A percentile compares a stretch with the other conserved stretches of the same genome.
Evolutionary conservation across 2,797 vertebrate species (phyloP).

Genomic region (Morelia viridis): DNA sequence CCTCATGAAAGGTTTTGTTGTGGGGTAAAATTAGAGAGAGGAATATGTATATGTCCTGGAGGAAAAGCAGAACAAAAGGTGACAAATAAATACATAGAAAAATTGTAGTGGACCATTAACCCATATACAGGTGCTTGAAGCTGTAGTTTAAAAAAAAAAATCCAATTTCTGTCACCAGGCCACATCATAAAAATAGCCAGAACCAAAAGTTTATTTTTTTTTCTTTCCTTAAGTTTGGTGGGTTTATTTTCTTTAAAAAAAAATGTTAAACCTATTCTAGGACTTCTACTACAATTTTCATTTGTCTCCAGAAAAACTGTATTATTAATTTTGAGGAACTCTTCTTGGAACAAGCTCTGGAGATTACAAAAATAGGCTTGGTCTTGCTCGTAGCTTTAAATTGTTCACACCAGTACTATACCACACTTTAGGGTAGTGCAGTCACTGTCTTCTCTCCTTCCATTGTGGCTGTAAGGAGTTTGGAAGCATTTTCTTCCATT

Average conservation of each 20-base stretch:
- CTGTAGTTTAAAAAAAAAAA: not conserved
- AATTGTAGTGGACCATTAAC: not conserved
- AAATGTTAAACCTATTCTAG: not conserved
- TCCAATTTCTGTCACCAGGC: not conserved
- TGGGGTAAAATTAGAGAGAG: not conserved
- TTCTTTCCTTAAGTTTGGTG: not conserved
- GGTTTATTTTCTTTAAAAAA: not conserved
- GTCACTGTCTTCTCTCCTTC: not conserved
- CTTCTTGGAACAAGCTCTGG: not conserved
- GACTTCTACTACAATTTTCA: not conserved
- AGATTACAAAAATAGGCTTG: not conserved
- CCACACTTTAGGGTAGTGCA: not conserved
- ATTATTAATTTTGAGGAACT: not conserved
- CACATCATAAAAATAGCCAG: not conserved
- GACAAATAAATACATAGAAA: not conserved
- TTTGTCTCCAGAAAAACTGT: not conserved
- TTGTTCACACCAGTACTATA: not conserved
- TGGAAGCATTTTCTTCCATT: not conserved
- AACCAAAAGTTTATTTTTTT: not conserved
- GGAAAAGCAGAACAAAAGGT: not conserved
- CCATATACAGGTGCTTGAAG: not conserved
- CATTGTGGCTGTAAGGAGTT: not conserved
- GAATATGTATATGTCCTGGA: not conserved
- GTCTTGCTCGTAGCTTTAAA: not conserved
- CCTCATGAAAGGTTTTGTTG: not conserved